Evolutionary conservation across 2,113 vertebrate species (phyloP), one percentile per base, ranked within the genome.

Genomic region (Sigmodon hispidus): DNA sequence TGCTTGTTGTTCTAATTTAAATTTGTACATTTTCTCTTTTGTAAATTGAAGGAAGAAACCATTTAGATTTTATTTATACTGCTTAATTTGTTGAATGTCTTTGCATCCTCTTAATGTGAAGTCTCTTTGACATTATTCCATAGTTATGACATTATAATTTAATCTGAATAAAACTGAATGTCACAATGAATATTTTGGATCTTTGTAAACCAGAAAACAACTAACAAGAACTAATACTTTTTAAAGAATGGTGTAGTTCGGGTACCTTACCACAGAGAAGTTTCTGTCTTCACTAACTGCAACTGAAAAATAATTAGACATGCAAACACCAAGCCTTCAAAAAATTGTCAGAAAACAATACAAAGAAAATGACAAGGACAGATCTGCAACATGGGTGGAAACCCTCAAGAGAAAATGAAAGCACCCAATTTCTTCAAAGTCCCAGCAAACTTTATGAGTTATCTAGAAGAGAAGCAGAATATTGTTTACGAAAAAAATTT

Each of bases 51-150:
- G 4, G 50, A n/a, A 75, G 21, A 88, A 96, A 72, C 70, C 16
- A 87, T 67, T 45, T 12, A 69, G 12, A 77, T 11, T 85, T 80
- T 31, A 94, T 96, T 84, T 77, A 10, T 88, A 61, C 7, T 34
- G 7, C 15, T 92, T 94, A 72, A 19, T 52, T 93, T 24, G 34
- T 43, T 80, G 5, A 67, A 45, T 89, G 83, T 10, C 3, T 83
- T 93, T 65, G 34, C 45, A 87, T 59, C 0, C 2, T 2, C 16
- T 63, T 52, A 93, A n/a, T 34, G 15, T 76, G 63, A 91, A 73
- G 70, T 89, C 89, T 1, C 34, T 65, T 89, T 94, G 52, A n/a
- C 31, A 65, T 70, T 76, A 65, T 61, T 94, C 86, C n/a, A 65
- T 85, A 26, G 1, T 4, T 5, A 9, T 75, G 0, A 34, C 87